These are phyloP conservation scores for Penaeus chinensis DNA, from an alignment of 1,140 invertebrate genomes.

Conservation along the genomic window DNA sequence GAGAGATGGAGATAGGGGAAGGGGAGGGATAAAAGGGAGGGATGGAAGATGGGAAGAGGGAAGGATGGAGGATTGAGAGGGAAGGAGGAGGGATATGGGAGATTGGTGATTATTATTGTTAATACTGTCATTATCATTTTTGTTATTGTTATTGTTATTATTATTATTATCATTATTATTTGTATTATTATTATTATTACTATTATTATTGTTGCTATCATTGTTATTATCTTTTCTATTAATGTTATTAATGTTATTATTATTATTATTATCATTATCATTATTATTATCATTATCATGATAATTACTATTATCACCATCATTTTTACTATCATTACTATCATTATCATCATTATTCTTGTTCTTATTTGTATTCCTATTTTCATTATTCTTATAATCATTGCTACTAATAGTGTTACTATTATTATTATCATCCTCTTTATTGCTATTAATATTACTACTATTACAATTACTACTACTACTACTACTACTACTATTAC, in stretches of 20 bases:
- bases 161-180: not conserved
- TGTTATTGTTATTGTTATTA: not conserved
- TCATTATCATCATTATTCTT: no score
- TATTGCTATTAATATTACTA: no score
- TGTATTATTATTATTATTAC: not conserved
- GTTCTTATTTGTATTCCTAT: no score
- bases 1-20: not conserved
- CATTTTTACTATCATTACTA: no score
- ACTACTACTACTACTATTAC: no score
- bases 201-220: slow-evolving; percentile 1
- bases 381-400: no score
- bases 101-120: not conserved
- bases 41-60: not conserved
- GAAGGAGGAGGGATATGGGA: not conserved
- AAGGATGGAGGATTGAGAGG: slow-evolving; percentile 7
- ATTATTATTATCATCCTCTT: no score
- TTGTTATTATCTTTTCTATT: not conserved
- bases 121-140: not conserved
- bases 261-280: not conserved
- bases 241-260: not conserved
- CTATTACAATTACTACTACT: no score
- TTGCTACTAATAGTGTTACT: no score
- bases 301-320: no score
- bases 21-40: slow-evolving; percentile 15
- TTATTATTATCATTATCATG: no score